These are phyloP conservation scores for Phrynocephalus vlangalii DNA, from an alignment of 2,797 vertebrate species.

Conservation along the genomic window DNA sequence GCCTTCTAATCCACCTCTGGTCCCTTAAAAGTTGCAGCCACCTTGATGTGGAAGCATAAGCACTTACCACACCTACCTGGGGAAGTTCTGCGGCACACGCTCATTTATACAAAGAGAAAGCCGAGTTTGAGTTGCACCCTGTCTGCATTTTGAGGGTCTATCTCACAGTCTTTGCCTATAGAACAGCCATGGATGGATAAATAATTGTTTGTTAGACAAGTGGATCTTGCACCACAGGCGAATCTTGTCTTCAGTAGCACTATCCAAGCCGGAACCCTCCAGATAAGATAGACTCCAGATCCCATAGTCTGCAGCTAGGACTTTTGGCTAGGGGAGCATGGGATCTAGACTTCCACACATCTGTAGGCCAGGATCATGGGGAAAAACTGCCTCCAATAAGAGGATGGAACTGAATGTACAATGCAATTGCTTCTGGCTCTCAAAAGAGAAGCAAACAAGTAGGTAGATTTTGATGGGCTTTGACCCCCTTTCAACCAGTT, in stretches of 20 bases:
- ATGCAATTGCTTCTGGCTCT: too few species aligned
- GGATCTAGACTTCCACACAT: neutral
- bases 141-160: neutral
- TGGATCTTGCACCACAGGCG: neutral
- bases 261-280: neutral
- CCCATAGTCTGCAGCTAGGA: neutral
- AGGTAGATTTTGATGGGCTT: too few species aligned
- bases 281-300: neutral
- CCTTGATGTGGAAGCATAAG: neutral
- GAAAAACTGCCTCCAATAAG: neutral
- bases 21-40: neutral
- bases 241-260: neutral
- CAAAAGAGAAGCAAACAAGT: neutral
- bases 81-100: neutral
- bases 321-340: neutral
- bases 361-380: neutral
- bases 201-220: constrained; percentile 32
- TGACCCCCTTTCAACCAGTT: neutral
- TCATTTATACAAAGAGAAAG: neutral
- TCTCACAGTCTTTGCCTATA: constrained; percentile 11
- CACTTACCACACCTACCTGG: neutral
- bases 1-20: neutral
- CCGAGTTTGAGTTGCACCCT: neutral
- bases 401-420: neutral
- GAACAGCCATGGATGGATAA: neutral